Evolutionary conservation across 2,113 vertebrate species (phyloP), one percentile per base, ranked within the genome.

Genomic region (Nesogale talazaci): DNA sequence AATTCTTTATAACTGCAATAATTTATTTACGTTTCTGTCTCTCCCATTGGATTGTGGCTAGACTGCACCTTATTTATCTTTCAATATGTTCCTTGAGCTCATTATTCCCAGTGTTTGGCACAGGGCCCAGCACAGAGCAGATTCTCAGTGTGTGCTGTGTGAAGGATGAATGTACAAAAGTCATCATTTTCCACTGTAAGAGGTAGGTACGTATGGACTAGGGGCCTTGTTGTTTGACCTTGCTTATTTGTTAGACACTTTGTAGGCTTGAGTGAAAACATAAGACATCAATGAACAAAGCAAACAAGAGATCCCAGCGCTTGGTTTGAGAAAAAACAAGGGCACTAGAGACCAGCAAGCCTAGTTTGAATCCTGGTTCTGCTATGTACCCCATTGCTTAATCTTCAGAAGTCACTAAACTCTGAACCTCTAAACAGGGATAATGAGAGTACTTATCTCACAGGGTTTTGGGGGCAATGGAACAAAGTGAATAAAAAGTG

Each of bases 51-150:
- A 79, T 88, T 91, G 86, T 90, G 80, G 87, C 91, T 91, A 95
- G 87, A 87, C 82, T 46, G 22, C 46, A 78, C 38, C 85, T 65
- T 86, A 79, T 87, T 84, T 89, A 76, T 87, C 87, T 96, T 92
- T 94, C 87, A 94, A 19, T 72, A 72, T 72, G 34, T 72, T 72
- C 34, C 36, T 72, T 72, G 70, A 72, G 22, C 34, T 72, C 70
- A 72, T 95, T 94, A 94, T 92, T 91, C 78, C 74, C 87, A 89
- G 84, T 76, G 38, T 88, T 89, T 93, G 91, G 94, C 94, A 42
- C 6, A 19, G 61, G 70, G 83, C 86, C 94, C 77, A 77, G 87
- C 72, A 93, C 46, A 69, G 3, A 91, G 91, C 79, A 57, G 14
- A 84, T 31, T 92, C 90, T 83, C 72, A 78, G 34, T 81, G 36